Conservation (phyloP, 2,113 vertebrate species). For the Cromileptes altivelis region DNA sequence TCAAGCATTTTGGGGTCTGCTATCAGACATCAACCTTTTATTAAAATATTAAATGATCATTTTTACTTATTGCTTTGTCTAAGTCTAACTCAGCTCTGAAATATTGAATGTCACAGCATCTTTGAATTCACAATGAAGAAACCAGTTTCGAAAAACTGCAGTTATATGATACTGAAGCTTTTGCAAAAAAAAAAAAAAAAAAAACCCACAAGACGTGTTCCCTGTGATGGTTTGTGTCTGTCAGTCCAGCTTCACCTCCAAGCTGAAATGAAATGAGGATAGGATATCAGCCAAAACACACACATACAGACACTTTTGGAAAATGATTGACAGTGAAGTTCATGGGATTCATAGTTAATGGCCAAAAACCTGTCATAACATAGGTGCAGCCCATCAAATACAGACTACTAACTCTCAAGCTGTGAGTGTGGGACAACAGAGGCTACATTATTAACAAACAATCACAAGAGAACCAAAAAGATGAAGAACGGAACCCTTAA, state of each 20-base stretch:
- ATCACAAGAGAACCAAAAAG: background rate
- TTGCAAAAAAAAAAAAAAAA: background rate
- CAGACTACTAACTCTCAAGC: background rate
- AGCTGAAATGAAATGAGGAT: too few species aligned
- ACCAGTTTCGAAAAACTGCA: background rate
- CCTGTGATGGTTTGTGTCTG: background rate
- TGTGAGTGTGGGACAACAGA: background rate
- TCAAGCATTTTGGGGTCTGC: background rate
- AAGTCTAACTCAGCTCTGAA: background rate
- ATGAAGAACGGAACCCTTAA: background rate
- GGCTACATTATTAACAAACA: background rate
- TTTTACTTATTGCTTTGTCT: background rate
- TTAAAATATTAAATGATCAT: background rate
- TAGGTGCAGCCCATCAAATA: background rate
- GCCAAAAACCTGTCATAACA: too few species aligned
- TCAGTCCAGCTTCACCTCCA: too few species aligned
- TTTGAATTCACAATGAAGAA: background rate
- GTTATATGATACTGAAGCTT: background rate
- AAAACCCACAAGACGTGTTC: background rate
- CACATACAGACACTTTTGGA: too few species aligned
- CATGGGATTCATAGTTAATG: too few species aligned
- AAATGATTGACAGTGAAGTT: too few species aligned
- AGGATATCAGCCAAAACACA: too few species aligned
- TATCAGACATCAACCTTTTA: background rate
- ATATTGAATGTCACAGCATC: background rate